Percentiles rank a stretch among this genome's conserved stretches.
Evolutionary conservation across 2,888 invertebrate species (phyloP).

Genomic region (Tenodera sinensis): DNA sequence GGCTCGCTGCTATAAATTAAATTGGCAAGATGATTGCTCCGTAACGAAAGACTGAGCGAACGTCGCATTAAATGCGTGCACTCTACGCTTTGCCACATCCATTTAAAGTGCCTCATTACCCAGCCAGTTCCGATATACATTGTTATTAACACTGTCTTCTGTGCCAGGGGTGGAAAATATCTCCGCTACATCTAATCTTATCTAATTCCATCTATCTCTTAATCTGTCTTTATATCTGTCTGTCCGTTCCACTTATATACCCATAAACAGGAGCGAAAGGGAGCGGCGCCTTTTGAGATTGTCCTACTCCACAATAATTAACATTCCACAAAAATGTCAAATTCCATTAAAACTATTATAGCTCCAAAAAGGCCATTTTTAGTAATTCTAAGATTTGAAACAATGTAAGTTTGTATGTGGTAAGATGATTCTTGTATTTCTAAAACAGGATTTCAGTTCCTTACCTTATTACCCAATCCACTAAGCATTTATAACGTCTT

Average conservation of each 20-base stretch:
- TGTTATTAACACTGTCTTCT: background rate
- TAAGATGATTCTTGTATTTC: too few relatives aligned
- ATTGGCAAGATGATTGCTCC: background rate
- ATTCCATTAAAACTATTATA: too few relatives aligned
- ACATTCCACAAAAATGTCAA: too few relatives aligned
- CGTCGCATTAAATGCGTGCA: background rate
- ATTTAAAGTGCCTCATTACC: slow-evolving; percentile 4
- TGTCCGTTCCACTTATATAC: background rate
- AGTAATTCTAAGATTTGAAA: too few relatives aligned
- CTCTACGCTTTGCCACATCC: background rate
- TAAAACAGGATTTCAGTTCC: too few relatives aligned
- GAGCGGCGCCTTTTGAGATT: too few relatives aligned
- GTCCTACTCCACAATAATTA: too few relatives aligned
- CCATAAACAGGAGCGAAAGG: too few relatives aligned
- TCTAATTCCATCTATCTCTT: background rate
- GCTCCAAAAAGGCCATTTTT: too few relatives aligned
- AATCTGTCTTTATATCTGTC: background rate
- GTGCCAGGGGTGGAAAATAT: background rate
- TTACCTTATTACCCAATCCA: too few relatives aligned
- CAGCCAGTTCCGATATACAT: background rate
- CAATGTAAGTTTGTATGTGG: too few relatives aligned
- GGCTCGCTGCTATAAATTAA: background rate
- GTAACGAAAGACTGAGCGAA: background rate
- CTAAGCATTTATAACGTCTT: too few relatives aligned
- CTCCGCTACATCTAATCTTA: background rate